These are phyloP conservation scores for Diachasmimorpha longicaudata DNA, from an alignment of 1,140 invertebrate species.

Conservation along the genomic window DNA sequence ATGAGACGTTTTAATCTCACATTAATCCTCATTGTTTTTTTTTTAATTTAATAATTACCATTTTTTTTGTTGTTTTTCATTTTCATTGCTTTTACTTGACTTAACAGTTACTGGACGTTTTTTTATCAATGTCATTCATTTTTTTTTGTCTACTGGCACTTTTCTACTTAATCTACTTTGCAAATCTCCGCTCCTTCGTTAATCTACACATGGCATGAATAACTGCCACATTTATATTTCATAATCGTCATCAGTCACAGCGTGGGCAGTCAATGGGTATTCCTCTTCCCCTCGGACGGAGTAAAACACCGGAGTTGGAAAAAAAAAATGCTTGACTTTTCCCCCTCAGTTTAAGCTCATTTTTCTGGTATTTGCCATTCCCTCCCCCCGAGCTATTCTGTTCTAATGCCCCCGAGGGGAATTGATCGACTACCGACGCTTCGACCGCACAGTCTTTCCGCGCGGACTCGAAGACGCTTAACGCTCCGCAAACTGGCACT, in stretches of 20 bases:
- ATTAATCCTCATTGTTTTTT: slow-evolving; percentile 14
- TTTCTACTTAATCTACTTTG: slow-evolving; percentile 60
- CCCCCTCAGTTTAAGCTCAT: neutral
- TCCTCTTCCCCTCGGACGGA: neutral
- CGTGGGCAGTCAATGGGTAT: neutral
- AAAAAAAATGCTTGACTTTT: neutral
- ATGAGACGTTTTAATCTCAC: slow-evolving; percentile 32
- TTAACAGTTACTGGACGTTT: slow-evolving; percentile 64
- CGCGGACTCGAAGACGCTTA: slow-evolving; percentile 12
- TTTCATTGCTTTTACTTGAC: slow-evolving; percentile 36
- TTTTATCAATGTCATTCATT: slow-evolving; percentile 52
- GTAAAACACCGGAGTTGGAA: neutral
- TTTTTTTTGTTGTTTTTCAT: slow-evolving; percentile 15
- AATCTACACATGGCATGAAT: neutral
- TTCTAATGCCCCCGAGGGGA: neutral
- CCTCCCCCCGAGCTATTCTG: neutral
- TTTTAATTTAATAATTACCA: slow-evolving; percentile 12
- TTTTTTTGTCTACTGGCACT: slow-evolving; percentile 57
- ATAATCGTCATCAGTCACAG: neutral
- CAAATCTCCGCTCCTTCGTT: slow-evolving; percentile 12
- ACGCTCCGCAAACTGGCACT: slow-evolving; percentile 29
- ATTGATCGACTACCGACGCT: slow-evolving; percentile 7
- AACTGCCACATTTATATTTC: neutral
- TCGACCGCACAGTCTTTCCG: neutral
- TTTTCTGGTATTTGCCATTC: neutral